Base-by-base conservation (phyloP, 2,888 invertebrate species). In the Hyles lineata region DNA sequence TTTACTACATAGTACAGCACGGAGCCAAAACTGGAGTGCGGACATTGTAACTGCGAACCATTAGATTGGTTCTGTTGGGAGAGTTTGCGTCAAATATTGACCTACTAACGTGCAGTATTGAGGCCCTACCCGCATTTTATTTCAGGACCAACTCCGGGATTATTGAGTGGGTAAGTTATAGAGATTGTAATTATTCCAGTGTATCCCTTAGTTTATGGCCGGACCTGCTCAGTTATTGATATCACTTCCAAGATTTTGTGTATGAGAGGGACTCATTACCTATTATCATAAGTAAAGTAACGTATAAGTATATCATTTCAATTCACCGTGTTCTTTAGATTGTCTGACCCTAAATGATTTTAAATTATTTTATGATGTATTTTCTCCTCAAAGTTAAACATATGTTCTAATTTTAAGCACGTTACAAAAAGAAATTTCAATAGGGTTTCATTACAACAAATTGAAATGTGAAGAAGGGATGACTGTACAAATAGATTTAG, bases 51-150 rank as follows among this genome's bases (percentile, higher is more conserved):
- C 67, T 67, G 17, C 50, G 50, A 50, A 23, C 67, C 67, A 67
- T 67, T 67, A 67, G 67, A 78, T 78, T 76, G 76, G 73, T 75
- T 74, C 76, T 62, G 8, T 6, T 29, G 3, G 50, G 71, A 61
- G 70, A 72, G 72, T 74, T 74, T 60, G 61, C 71, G 63, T 72
- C 73, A 76, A 73, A 73, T 74, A 72, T 70, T 71, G 60, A 62
- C 72, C 58, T 63, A 52, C 25, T 29, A 21, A 74, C 71, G 74
- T 74, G 72, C 55, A 23, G 35, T 62, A 70, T 67, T 71, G 43
- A 35, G 69, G 61, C 61, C 60, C 67, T 71, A 69, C 32, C 61
- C 71, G 52, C 52, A 71, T 71, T 71, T 71, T 62, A 32, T 61
- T 52, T 25, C 61, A 29, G 25, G 55, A 62, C 50, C 19, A 29